phyloP scores from a whole-genome alignment of 2,113 vertebrate genomes.

The Dromaius novaehollandiae region DNA sequence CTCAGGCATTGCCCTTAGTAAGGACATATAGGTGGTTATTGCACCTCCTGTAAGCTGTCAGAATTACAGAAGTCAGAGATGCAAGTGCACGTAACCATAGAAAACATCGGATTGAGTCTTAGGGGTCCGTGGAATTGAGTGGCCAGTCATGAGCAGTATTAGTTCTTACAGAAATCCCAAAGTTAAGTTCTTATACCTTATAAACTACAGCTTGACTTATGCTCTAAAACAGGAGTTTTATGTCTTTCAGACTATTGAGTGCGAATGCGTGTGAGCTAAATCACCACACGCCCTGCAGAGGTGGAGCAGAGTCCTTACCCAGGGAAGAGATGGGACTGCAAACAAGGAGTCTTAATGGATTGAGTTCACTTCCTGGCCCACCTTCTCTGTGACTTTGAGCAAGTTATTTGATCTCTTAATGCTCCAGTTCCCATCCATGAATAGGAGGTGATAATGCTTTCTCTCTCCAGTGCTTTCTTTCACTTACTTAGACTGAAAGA shows the following conservation, averaged over 20 bases:
- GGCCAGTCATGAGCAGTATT: not conserved
- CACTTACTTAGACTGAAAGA: not conserved
- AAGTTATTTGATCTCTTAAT: conserved; percentile 57
- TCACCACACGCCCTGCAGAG: not conserved
- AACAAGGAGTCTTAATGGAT: not conserved
- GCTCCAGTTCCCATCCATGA: conserved; percentile 6
- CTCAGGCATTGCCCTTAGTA: not conserved
- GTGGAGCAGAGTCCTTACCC: not conserved
- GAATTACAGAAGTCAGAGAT: not conserved
- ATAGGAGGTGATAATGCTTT: conserved; percentile 32
- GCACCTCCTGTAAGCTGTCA: not conserved
- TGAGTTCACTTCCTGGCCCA: conserved; percentile 39
- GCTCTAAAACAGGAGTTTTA: not conserved
- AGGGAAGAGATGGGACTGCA: conserved; percentile 24
- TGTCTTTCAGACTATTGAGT: not conserved
- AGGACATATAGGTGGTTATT: not conserved
- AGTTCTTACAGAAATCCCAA: not conserved
- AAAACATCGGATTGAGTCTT: not conserved
- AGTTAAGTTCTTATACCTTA: not conserved
- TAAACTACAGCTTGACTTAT: not conserved
- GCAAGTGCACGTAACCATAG: not conserved
- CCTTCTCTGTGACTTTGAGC: not conserved
- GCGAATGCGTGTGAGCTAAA: not conserved
- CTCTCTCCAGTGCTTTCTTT: conserved; percentile 29
- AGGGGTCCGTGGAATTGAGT: not conserved